phyloP scores from a whole-genome alignment of 37 sponge, comb jelly and placozoan species.

The Aphrocallistes beatrix region DNA sequence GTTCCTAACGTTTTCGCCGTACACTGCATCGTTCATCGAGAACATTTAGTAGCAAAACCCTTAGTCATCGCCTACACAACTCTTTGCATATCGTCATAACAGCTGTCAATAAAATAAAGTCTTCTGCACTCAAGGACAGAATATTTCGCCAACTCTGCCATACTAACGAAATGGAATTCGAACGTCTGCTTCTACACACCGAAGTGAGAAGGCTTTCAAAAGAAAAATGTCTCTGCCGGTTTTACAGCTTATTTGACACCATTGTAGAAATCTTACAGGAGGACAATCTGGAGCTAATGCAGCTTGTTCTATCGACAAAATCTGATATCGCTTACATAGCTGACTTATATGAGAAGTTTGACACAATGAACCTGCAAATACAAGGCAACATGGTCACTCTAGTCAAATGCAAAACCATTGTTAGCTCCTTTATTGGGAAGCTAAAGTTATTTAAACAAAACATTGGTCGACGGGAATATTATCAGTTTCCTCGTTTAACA shows the following conservation, averaged over 20 bases:
- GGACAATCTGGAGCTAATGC: neutral
- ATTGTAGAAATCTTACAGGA: neutral
- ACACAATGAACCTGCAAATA: neutral
- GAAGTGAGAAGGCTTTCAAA: constrained; percentile 10
- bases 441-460: neutral
- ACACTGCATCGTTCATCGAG: neutral
- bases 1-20: neutral
- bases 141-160: constrained; percentile 12
- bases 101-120: neutral
- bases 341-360: neutral
- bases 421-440: constrained; percentile 12
- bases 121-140: constrained; percentile 5
- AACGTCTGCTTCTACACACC: neutral
- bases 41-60: neutral
- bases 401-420: neutral
- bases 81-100: neutral
- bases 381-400: neutral
- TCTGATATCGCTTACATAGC: neutral
- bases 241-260: no score
- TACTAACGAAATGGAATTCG: neutral
- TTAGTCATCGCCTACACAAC: neutral
- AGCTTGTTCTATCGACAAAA: neutral
- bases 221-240: neutral
- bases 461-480: neutral
- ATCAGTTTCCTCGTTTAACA: neutral